Conservation (phyloP, 2,888 invertebrate species). For the Stenurella melanura region DNA sequence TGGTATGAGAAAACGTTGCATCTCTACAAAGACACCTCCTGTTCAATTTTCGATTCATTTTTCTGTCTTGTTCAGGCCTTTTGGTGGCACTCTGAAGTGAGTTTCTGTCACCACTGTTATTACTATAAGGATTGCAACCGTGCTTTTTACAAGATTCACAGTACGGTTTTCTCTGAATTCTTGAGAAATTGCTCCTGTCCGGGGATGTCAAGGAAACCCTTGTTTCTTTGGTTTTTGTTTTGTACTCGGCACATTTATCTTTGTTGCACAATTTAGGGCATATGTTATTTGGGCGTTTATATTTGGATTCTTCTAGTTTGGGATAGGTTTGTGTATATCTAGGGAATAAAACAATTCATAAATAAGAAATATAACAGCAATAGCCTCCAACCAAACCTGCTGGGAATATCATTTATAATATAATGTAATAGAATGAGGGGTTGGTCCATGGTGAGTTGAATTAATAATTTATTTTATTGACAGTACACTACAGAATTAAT, state of each 20-base stretch:
- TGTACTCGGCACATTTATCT: conserved; percentile 5
- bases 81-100: background rate
- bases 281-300: background rate
- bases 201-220: background rate
- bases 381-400: no score
- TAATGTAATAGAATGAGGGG: no score
- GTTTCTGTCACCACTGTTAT: background rate
- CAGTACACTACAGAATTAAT: no score
- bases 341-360: conserved; percentile 2
- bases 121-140: background rate
- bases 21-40: background rate
- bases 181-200: background rate
- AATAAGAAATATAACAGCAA: background rate
- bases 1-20: background rate
- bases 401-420: no score
- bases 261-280: conserved; percentile 17
- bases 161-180: background rate
- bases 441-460: no score
- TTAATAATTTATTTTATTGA: no score
- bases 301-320: background rate
- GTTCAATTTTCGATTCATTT: background rate
- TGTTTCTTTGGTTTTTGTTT: background rate
- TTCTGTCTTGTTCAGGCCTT: background rate
- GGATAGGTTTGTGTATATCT: background rate
- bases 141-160: conserved; percentile 9